These are phyloP conservation scores for Thaleichthys pacificus DNA, from an alignment of 2,797 vertebrate species.

Conservation along the genomic window DNA sequence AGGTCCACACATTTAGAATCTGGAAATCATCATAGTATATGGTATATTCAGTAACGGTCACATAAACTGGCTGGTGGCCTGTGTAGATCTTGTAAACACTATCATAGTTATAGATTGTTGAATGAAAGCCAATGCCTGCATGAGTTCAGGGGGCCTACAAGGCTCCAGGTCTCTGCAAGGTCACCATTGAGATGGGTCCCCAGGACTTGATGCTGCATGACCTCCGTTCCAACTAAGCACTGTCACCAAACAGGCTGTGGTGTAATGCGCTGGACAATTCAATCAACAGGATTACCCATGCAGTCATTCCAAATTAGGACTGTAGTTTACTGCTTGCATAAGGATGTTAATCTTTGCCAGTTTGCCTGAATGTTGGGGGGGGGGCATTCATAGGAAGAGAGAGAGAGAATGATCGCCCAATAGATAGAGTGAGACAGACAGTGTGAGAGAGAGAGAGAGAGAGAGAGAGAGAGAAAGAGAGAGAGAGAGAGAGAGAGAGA, in stretches of 20 bases:
- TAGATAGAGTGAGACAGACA: neutral
- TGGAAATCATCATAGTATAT: too few species aligned
- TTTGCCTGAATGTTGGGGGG: neutral
- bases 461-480: too few species aligned
- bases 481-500: neutral
- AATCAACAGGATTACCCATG: neutral
- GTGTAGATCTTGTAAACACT: too few species aligned
- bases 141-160: too few species aligned
- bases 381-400: neutral
- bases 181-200: neutral
- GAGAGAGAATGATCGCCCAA: neutral
- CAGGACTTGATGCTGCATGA: neutral
- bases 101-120: too few species aligned
- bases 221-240: neutral
- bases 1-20: neutral
- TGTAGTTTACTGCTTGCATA: neutral
- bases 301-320: neutral
- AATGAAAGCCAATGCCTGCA: too few species aligned
- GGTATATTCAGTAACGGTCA: too few species aligned
- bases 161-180: neutral
- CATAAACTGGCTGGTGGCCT: too few species aligned
- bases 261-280: neutral
- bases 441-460: constrained; percentile 2
- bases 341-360: neutral
- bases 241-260: neutral